Evolutionary conservation across 2,113 vertebrate species (phyloP), one percentile per base, ranked within the genome.

Genomic region (Scopus umbretta): DNA sequence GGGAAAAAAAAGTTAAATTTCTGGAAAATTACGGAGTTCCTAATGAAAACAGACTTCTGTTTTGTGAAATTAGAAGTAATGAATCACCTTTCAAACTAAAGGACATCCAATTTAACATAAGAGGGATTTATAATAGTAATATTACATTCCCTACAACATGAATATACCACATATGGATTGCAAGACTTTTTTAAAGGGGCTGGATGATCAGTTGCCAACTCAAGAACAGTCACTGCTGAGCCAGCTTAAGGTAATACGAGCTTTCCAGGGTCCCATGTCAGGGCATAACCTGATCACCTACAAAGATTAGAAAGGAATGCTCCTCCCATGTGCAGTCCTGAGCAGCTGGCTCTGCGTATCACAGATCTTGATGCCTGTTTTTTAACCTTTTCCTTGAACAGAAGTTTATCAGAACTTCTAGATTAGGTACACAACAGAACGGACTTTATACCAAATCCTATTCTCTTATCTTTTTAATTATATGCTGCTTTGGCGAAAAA

Each of bases 221-320:
- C 70, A 81, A 61, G 43, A 96, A 58, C n/a, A 76, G 81, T 40
- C 43, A 71, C 55, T 87, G 92, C 90, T 97, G 95, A 97, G 72
- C 75, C 83, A 94, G 81, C 71, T 53, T 70, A 79, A 63, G 25
- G 89, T 91, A 89, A 95, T 26, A 66, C 14, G 83, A 96, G 90
- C 32, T 52, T 30, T 43, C 34, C 86, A 43, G 58, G 21, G n/a
- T 94, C 40, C 49, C 47, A 80, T 50, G 83, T 76, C 88, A 95
- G 47, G 90, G 55, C 43, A 92, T 30, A 97, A 96, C 80, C 66
- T 3, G 81, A 97, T 97, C 82, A 97, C 66, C 72, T 82, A 72
- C 79, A 92, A 89, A 96, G 89, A 94, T 80, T 72, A 73, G 95
- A 94, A 96, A 94, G 86, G 93, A 97, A 97, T 92, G 92, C 92